Evolutionary conservation across 2,113 vertebrate species (phyloP), one percentile per base, ranked within the genome.

Genomic region (Percopsis transmontana): DNA sequence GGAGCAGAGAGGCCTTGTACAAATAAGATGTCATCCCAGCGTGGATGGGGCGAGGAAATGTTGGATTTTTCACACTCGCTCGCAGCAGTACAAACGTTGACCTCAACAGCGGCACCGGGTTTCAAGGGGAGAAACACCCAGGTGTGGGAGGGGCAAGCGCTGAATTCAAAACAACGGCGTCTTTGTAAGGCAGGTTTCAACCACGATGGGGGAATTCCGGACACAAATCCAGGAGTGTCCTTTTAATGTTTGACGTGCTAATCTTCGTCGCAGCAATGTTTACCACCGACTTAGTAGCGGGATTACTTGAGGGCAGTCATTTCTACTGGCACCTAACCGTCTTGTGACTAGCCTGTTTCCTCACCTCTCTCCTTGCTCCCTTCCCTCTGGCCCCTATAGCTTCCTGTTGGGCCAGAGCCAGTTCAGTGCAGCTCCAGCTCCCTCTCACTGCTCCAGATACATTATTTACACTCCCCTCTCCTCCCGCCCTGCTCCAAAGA

Each of bases 401-500:
- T 87, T 87, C 82, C 81, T 87, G 76, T 75, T 67, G 19, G 44
- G 52, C 55, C 76, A 20, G 11, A 74, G 78, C 62, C 62, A 47
- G 58, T 74, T 81, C 80, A 81, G 69, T 21, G 66, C 70, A 67
- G 74, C 68, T 58, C 59, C 80, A 72, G 66, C 66, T 60, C 20
- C 7, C 14, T 63, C 62, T 55, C 45, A 16, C 64, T 42, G 65
- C 72, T 80, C 75, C 85, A 83, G 74, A 90, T 89, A 77, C 85
- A 91, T 90, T 89, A 91, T 90, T 91, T 84, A 89, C 85, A 77
- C 82, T 66, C 75, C 39, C 69, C 65, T 53, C 64, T 77, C 80
- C 80, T 73, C 70, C 74, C 62, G 66, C 80, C 74, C 62, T 74
- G 80, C 88, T 82, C 76, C 72, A 78, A 83, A 81, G 83, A 88